Base-by-base conservation (phyloP, 2,797 vertebrate species). In the Crocodylus rhombifer region DNA sequence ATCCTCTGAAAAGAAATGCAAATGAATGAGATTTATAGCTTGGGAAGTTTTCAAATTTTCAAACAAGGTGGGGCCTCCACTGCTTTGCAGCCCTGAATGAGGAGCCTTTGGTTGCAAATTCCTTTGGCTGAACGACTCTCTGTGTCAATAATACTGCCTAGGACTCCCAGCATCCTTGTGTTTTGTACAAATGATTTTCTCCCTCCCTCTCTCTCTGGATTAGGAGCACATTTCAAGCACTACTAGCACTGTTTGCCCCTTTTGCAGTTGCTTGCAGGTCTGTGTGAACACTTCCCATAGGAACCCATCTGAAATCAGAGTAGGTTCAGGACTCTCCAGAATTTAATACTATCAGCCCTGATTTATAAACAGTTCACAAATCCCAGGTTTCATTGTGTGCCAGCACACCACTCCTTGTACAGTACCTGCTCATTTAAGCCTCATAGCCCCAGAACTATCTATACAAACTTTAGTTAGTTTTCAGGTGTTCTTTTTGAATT, bases 1-100 rank as follows among this genome's bases (percentile, higher is more conserved):
- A 86, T 64, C 30, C 82, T 94, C 91, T 95, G 87, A 96, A 97
- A 95, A 95, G 91, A 96, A 96, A 97, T 95, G 92, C 94, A 97
- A 97, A 97, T 96, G 73, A 94, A 69, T 82, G 69, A 93, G 88
- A 97, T 96, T 93, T 97, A 95, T 88, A 97, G 92, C 84, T 80
- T 93, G 90, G 81, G 86, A 95, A 73, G 36, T 89, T 96, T 96
- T 96, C 84, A 94, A 91, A 89, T 93, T 96, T 96, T 93, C 71
- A 93, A 92, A 92, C 80, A 94, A 90, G 85, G 76, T 83, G 81
- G 88, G 77, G 73, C 82, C 94, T 86, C 91, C 73, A 71, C 82
- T 85, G 69, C 92, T 82, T 56, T 79, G 15, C 73, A 16, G 58
- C 2, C 1, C 63, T 93, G 89, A 96, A 84, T 73, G 55, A 96